phyloP scores from a whole-genome alignment of 1,140 invertebrate genomes.

The Teleopsis dalmanni region DNA sequence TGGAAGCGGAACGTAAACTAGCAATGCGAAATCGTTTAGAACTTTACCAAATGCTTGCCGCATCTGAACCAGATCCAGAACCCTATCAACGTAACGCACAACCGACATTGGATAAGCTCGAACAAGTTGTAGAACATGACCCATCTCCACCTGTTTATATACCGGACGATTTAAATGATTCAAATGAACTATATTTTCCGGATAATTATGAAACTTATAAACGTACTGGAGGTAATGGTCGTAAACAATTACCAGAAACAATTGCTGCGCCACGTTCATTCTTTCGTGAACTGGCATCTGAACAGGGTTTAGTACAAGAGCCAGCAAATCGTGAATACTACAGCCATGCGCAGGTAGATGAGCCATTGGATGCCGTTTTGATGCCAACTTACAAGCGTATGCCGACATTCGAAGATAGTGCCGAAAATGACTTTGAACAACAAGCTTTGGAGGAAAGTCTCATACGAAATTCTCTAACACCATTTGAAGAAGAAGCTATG shows the following conservation, averaged over 20 bases:
- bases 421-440: slow-evolving; percentile 6
- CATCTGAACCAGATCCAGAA: slow-evolving; percentile 37
- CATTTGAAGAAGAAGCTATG: slow-evolving; percentile 39
- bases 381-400: slow-evolving; percentile 21
- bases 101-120: slow-evolving; percentile 33
- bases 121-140: slow-evolving; percentile 32
- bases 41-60: slow-evolving; percentile 36
- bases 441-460: slow-evolving; percentile 26
- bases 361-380: slow-evolving; percentile 7
- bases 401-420: slow-evolving; percentile 10
- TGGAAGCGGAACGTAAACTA: slow-evolving; percentile 19
- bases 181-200: slow-evolving; percentile 36
- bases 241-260: neutral
- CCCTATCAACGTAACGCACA: slow-evolving; percentile 30
- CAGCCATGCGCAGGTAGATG: neutral
- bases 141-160: slow-evolving; percentile 18
- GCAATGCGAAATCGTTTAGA: slow-evolving; percentile 28
- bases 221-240: slow-evolving; percentile 15
- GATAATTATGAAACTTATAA: slow-evolving; percentile 34
- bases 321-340: neutral
- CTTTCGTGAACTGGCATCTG: slow-evolving; percentile 34
- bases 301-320: slow-evolving; percentile 28
- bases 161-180: slow-evolving; percentile 34
- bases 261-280: slow-evolving; percentile 18
- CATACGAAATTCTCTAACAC: slow-evolving; percentile 32